phyloP scores from a whole-genome alignment of 2,113 vertebrate genomes.

The Morone chrysops region DNA sequence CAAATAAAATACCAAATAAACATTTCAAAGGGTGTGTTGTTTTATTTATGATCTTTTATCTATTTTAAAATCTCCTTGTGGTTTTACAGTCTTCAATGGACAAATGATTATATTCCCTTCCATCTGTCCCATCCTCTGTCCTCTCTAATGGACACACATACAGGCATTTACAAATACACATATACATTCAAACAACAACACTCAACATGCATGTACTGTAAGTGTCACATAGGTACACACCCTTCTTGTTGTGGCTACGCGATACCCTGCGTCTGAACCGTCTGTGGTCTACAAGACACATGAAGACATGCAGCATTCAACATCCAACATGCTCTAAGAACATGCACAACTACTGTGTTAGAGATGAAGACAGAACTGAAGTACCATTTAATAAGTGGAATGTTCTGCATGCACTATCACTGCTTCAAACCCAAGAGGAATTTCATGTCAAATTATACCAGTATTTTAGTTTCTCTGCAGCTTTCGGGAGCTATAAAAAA shows the following conservation, averaged over 20 bases:
- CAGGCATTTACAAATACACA: neutral
- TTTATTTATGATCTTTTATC: no score
- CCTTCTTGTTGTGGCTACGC: neutral
- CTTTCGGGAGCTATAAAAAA: neutral
- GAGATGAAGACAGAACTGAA: neutral
- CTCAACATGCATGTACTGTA: slow-evolving; percentile 5
- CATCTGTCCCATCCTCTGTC: no score
- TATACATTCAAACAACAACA: neutral
- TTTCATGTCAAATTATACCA: neutral
- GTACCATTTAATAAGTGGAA: no score
- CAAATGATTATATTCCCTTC: no score
- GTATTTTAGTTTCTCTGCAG: neutral
- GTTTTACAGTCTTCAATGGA: no score
- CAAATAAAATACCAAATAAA: no score
- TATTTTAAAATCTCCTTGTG: no score
- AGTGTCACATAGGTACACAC: slow-evolving; percentile 22
- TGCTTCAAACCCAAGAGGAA: neutral
- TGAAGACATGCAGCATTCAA: slow-evolving; percentile 64
- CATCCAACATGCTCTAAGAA: slow-evolving; percentile 5
- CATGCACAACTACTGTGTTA: neutral
- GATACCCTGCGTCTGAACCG: slow-evolving; percentile 18
- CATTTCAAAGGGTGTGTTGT: no score
- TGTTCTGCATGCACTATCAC: neutral
- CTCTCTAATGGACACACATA: neutral
- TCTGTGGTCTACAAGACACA: slow-evolving; percentile 56